Evolutionary conservation across 2,113 vertebrate genomes (phyloP).

Genomic region (Tor tambroides): DNA sequence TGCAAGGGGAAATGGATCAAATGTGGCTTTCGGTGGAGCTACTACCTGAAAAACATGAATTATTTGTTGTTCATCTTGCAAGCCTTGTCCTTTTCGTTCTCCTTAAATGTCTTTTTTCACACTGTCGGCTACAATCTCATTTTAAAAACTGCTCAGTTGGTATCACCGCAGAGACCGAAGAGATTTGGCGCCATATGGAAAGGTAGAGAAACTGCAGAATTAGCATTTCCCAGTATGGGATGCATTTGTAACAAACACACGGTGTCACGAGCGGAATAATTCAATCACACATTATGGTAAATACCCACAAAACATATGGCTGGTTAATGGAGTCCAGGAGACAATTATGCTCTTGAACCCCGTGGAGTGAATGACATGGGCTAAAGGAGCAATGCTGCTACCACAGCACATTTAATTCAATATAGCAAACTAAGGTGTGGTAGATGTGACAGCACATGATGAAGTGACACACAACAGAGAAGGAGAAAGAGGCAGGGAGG

Average conservation of each 20-base stretch:
- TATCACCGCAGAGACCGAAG: too few relatives aligned
- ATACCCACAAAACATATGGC: conserved; percentile 56
- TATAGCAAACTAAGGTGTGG: conserved; percentile 70
- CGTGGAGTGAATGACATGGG: conserved; percentile 35
- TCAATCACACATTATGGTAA: conserved; percentile 30
- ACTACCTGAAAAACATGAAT: too few relatives aligned
- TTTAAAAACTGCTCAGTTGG: too few relatives aligned
- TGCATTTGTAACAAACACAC: not conserved
- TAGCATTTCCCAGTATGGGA: conserved; percentile 1
- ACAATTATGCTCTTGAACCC: not conserved
- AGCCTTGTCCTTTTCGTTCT: too few relatives aligned
- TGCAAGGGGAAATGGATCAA: too few relatives aligned
- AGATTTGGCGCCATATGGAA: conserved; percentile 52
- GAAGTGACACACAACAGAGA: conserved; percentile 68
- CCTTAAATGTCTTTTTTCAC: too few relatives aligned
- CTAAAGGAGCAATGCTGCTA: conserved; percentile 20
- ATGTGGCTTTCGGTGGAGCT: too few relatives aligned
- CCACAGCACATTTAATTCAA: conserved; percentile 73
- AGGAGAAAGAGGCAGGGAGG: conserved; percentile 43
- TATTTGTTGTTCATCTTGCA: too few relatives aligned
- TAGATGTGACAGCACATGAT: conserved; percentile 65
- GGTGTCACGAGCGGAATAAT: not conserved
- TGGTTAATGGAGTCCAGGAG: conserved; percentile 45
- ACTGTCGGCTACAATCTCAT: too few relatives aligned
- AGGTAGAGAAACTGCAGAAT: conserved; percentile 52